A percentile compares a stretch with the other conserved stretches of the same genome.
phyloP scores from a whole-genome alignment of 2,797 vertebrate species.

The Bovichtus diacanthus region DNA sequence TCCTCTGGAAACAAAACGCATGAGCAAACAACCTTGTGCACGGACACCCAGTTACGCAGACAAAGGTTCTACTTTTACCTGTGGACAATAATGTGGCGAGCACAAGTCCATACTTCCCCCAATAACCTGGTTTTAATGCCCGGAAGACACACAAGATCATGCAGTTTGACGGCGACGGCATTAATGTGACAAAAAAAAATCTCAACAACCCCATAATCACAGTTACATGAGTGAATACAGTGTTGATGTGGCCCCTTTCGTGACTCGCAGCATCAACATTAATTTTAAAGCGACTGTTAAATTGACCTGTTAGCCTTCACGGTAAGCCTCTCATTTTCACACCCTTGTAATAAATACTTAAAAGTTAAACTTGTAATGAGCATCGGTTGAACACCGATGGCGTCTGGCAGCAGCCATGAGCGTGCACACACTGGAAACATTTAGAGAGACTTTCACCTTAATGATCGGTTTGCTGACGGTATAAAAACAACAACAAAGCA shows the following conservation, averaged over 20 bases:
- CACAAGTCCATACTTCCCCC: conserved; percentile 20
- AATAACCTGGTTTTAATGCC: conserved; percentile 10
- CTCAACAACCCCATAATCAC: not conserved
- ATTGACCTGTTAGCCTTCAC: conserved; percentile 30
- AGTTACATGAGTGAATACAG: not conserved
- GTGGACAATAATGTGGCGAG: not conserved
- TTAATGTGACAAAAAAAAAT: conserved; percentile 1
- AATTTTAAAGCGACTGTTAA: conserved; percentile 46
- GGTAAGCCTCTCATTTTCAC: conserved; percentile 39
- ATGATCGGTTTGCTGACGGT: conserved; percentile 38
- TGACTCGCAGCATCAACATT: conserved; percentile 6
- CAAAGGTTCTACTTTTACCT: not conserved
- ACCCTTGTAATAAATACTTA: conserved; percentile 40
- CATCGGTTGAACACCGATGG: not conserved
- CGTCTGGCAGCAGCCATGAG: not conserved
- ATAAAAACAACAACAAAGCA: conserved; percentile 41
- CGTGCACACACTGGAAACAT: conserved; percentile 19
- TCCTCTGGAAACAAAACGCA: conserved; percentile 10
- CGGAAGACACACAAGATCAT: conserved; percentile 6
- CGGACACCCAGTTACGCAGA: not conserved
- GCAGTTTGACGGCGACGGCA: not conserved
- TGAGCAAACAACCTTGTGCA: conserved; percentile 9
- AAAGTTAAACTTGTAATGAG: conserved; percentile 10
- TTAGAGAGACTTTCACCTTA: conserved; percentile 14
- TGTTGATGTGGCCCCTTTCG: not conserved